A percentile compares a stretch with the other conserved stretches of the same genome.
Evolutionary conservation across 2,113 vertebrate genomes (phyloP).

Genomic region (Aegithalos caudatus): DNA sequence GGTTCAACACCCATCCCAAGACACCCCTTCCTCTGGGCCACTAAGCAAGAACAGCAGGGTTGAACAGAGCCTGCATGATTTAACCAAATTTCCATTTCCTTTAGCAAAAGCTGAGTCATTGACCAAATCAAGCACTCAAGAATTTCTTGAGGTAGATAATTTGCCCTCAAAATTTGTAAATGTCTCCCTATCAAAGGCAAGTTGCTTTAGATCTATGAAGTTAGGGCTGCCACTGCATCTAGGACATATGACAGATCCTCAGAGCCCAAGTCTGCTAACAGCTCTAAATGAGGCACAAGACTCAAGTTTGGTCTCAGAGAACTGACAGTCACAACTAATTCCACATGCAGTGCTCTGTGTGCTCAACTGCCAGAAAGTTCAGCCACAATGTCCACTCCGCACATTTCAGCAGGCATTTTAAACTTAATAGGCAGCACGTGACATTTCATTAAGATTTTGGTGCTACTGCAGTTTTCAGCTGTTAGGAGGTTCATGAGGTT

Average conservation of each 20-base stretch:
- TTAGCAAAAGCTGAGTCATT: background rate
- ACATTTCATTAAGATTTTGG: background rate
- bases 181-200: background rate
- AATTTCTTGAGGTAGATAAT: background rate
- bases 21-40: background rate
- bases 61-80: rapidly evolving
- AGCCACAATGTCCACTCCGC: no score
- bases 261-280: background rate
- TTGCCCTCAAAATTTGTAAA: background rate
- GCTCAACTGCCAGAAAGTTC: background rate
- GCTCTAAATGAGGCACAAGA: constrained; percentile 27
- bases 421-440: constrained; percentile 3
- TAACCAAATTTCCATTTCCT: background rate
- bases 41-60: background rate
- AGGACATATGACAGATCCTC: background rate
- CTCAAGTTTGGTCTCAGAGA: background rate
- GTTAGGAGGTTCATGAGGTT: background rate
- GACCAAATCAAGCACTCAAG: background rate
- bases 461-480: constrained; percentile 1
- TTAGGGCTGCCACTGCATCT: background rate
- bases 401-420: background rate
- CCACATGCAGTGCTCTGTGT: background rate
- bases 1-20: background rate
- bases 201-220: background rate
- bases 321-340: background rate